Percentiles rank a stretch among this genome's conserved stretches.
Conservation (phyloP, 2,113 vertebrate genomes). For the Morone saxatilis region DNA sequence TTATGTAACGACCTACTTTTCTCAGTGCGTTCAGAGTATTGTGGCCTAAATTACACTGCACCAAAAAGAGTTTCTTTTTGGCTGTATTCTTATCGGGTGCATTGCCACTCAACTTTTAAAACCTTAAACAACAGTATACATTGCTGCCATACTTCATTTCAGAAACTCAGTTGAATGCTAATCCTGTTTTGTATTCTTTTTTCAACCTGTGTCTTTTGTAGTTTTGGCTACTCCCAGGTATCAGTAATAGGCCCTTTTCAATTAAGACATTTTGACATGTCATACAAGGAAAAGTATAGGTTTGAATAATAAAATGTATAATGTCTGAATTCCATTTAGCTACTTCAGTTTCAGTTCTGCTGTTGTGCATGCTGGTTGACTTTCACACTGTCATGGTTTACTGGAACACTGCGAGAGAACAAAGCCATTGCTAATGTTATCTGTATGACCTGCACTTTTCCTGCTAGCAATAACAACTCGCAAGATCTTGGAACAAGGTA, state of each 20-base stretch:
- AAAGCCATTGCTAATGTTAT: neutral
- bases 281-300: neutral
- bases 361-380: neutral
- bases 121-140: neutral
- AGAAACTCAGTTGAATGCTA: slow-evolving; percentile 4
- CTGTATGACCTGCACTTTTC: neutral
- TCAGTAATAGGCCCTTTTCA: neutral
- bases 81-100: slow-evolving; percentile 29
- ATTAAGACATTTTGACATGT: neutral
- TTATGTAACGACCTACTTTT: slow-evolving; percentile 77
- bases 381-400: neutral
- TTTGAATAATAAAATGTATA: neutral
- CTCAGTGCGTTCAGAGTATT: slow-evolving; percentile 42
- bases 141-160: neutral
- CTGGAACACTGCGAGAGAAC: neutral
- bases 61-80: slow-evolving; percentile 50
- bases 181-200: neutral
- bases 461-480: too few species aligned
- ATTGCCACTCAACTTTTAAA: slow-evolving; percentile 20
- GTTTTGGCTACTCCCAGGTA: neutral
- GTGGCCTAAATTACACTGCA: slow-evolving; percentile 70
- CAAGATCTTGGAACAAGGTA: too few species aligned
- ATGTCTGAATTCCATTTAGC: neutral
- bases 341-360: neutral
- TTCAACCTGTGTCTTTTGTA: neutral